Conservation (phyloP, 2,888 invertebrate genomes). For the Lathronympha strigana region DNA sequence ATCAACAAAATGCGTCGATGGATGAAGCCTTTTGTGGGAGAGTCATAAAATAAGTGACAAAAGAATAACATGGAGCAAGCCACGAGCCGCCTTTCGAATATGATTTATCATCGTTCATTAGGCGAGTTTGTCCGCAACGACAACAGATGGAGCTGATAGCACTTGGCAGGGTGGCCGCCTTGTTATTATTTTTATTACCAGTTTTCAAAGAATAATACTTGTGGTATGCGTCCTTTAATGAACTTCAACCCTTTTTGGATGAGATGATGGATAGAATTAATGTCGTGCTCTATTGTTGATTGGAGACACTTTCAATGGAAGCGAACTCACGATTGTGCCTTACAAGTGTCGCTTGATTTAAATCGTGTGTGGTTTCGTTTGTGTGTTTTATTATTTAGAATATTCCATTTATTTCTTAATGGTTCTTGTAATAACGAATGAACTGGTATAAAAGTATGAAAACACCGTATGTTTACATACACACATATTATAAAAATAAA, state of each 20-base stretch:
- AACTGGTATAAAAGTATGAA: background rate
- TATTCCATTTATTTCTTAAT: slow-evolving; percentile 3
- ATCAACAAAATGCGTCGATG: slow-evolving; percentile 31
- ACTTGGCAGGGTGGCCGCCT: slow-evolving; percentile 84
- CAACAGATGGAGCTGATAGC: slow-evolving; percentile 85
- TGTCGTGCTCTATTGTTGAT: slow-evolving; percentile 81
- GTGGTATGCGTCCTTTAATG: slow-evolving; percentile 83
- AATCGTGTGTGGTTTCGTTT: slow-evolving; percentile 36
- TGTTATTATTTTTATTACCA: slow-evolving; percentile 85
- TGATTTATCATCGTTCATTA: slow-evolving; percentile 85
- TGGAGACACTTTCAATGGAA: slow-evolving; percentile 77
- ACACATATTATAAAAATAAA: too few species aligned
- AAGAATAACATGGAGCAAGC: slow-evolving; percentile 68
- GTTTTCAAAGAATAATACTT: slow-evolving; percentile 83
- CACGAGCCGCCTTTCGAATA: slow-evolving; percentile 82
- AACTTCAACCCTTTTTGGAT: slow-evolving; percentile 83
- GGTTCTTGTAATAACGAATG: too few species aligned
- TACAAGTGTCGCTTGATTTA: slow-evolving; percentile 39
- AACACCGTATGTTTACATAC: too few species aligned
- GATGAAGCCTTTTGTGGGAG: slow-evolving; percentile 14
- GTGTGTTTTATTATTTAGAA: slow-evolving; percentile 13
- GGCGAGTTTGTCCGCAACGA: slow-evolving; percentile 84
- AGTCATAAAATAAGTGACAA: slow-evolving; percentile 46
- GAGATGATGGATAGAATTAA: slow-evolving; percentile 83
- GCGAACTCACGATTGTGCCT: slow-evolving; percentile 58